Conservation (phyloP, 2,888 invertebrate species). For the Hyalella azteca region DNA sequence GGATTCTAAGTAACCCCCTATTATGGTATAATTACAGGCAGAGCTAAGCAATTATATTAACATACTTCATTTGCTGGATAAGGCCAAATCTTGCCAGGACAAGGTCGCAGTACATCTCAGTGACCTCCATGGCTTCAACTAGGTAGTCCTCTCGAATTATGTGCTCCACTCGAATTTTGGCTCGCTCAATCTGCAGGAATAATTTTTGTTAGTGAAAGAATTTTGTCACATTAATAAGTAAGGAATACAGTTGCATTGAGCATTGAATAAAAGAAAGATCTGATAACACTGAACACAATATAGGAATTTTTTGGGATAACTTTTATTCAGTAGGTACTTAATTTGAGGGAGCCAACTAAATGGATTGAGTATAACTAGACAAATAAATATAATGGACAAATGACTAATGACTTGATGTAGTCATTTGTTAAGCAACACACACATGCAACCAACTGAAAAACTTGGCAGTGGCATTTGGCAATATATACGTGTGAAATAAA, state of each 20-base stretch:
- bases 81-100: conserved; percentile 87
- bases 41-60: neutral
- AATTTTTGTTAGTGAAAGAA: neutral
- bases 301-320: neutral
- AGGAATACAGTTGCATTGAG: neutral
- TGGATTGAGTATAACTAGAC: neutral
- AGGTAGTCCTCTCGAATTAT: conserved; percentile 98
- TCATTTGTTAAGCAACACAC: neutral
- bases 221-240: neutral
- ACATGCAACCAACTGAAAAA: neutral
- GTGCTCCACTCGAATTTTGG: conserved; percentile 96
- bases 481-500: neutral
- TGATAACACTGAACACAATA: neutral
- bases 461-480: neutral
- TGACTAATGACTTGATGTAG: neutral
- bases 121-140: conserved; percentile 98
- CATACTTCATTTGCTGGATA: conserved; percentile 88
- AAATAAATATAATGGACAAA: neutral
- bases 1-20: too few species aligned
- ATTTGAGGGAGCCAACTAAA: neutral
- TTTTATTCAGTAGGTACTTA: neutral
- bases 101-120: conserved; percentile 99
- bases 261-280: conserved; percentile 60
- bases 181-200: conserved; percentile 66
- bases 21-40: neutral